phyloP scores from a whole-genome alignment of 2,113 vertebrate genomes.

The Montifringilla adamsi region DNA sequence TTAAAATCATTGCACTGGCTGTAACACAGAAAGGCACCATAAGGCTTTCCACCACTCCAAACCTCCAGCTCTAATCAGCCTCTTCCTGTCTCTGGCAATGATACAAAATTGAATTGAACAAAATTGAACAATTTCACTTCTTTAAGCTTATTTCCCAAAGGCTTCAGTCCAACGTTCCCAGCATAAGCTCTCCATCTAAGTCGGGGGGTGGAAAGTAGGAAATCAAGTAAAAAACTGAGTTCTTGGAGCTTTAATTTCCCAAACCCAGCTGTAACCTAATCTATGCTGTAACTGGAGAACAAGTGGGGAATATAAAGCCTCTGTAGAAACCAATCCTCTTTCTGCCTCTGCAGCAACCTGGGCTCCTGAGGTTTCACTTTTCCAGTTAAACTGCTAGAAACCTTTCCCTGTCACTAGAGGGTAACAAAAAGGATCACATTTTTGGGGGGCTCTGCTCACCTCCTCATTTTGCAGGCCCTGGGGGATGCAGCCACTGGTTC shows the following conservation, averaged over 20 bases:
- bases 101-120: conserved; percentile 25
- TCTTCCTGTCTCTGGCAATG: conserved; percentile 6
- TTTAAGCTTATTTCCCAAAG: conserved; percentile 50
- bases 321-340: background rate
- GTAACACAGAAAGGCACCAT: background rate
- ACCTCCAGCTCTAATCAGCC: background rate
- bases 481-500: background rate
- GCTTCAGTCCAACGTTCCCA: background rate
- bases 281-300: background rate
- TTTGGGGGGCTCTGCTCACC: background rate
- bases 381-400: background rate
- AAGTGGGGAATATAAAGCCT: background rate
- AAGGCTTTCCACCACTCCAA: background rate
- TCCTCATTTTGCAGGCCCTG: background rate
- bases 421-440: background rate
- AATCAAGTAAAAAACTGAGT: conserved; percentile 32
- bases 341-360: background rate
- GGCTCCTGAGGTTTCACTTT: background rate
- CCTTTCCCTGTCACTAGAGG: background rate
- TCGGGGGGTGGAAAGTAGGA: background rate
- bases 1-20: conserved; percentile 4
- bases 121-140: conserved; percentile 46
- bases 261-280: conserved; percentile 28
- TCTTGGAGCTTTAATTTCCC: conserved; percentile 45
- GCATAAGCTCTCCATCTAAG: background rate